Evolutionary conservation across 1,140 invertebrate species (phyloP), one percentile per base, ranked within the genome.

Genomic region (Neelides sp.): DNA sequence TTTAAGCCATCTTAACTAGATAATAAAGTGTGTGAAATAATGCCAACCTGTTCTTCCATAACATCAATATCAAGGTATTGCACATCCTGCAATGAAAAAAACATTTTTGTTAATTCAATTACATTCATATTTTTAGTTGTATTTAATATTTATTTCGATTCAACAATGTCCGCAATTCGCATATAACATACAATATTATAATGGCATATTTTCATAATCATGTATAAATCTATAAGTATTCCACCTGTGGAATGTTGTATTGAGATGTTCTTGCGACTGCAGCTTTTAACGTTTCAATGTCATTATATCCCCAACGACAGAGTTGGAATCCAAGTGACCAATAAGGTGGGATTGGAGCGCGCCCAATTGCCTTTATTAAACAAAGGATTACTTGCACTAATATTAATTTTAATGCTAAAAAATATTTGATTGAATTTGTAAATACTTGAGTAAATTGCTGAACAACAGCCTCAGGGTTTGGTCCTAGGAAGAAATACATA

Each of bases 341-440:
- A 54, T 74, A 74, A 15, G 73, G 71, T 17, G 71, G 71, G 58
- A 75, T 65, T 48, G 61, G 62, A 0, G 70, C 67, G 4, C 67
- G 58, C 4, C 73, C 73, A 35, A 75, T 64, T 7, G 65, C 58
- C 57, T 61, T 2, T 17, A 45, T 45, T 3, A 17, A 24, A 4
- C 37, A 36, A 1, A 43, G 8, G n/a, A n/a, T n/a, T n/a, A n/a
- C n/a, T n/a, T n/a, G n/a, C n/a, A n/a, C n/a, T n/a, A n/a, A n/a
- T n/a, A n/a, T n/a, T n/a, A 40, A 13, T 13, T 40, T 40, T 10
- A 7, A 40, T n/a, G 10, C 12, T 20, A 7, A 40, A 7, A 7
- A 13, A 7, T 8, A 10, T 19, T 20, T 13, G 5, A 40, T 40
- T 23, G 39, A 52, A 43, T 13, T 40, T 12, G 47, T 22, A 47